Evolutionary conservation across 2,113 vertebrate species (phyloP).

Genomic region (Machaerirhynchus nigripectus): DNA sequence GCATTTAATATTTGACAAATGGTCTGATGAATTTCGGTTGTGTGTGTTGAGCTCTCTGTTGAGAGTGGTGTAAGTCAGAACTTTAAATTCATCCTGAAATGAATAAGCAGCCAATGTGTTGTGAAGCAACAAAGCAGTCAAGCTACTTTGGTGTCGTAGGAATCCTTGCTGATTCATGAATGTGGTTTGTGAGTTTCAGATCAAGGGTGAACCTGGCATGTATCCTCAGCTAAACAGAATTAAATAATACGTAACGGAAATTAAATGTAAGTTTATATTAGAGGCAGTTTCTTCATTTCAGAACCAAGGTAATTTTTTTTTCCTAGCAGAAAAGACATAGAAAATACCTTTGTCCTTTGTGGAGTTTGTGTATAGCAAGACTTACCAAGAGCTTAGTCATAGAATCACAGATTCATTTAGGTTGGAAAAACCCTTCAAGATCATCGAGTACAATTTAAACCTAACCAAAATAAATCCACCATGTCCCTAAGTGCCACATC

Average conservation of each 20-base stretch:
- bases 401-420: background rate
- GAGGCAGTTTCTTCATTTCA: background rate
- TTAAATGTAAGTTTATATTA: background rate
- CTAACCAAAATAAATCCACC: background rate
- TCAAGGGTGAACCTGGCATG: background rate
- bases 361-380: background rate
- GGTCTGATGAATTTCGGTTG: background rate
- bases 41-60: background rate
- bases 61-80: background rate
- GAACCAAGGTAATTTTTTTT: background rate
- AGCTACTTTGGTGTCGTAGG: background rate
- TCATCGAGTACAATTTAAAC: fast-evolving
- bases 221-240: background rate
- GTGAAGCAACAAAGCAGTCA: too few relatives aligned
- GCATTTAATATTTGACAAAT: background rate
- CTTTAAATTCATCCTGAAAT: background rate
- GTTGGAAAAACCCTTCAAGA: background rate
- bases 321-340: background rate
- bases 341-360: background rate
- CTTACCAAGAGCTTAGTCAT: background rate
- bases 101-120: background rate
- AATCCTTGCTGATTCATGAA: background rate
- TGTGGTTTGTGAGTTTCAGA: background rate
- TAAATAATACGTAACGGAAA: background rate
- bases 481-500: background rate